phyloP scores from a whole-genome alignment of 2,113 vertebrate species.

The Pardalotus punctatus region DNA sequence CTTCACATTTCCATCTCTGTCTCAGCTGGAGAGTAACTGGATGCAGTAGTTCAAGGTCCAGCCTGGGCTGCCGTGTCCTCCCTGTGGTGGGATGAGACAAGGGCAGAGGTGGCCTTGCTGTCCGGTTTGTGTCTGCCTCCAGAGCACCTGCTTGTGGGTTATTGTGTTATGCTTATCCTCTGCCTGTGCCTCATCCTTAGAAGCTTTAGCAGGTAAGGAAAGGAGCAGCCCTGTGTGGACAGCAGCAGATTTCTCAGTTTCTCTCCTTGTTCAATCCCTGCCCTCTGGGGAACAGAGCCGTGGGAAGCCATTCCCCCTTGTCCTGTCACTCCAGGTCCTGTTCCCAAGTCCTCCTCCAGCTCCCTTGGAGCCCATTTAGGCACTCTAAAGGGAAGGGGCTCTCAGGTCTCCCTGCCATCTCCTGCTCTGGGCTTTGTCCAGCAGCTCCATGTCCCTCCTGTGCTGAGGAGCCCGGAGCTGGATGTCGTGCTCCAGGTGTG shows the following conservation, averaged over 20 bases:
- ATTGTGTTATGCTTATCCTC: neutral
- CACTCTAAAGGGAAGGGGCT: neutral
- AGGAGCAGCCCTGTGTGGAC: neutral
- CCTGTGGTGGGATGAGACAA: neutral
- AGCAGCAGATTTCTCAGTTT: neutral
- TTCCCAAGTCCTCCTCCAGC: neutral
- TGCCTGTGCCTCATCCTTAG: neutral
- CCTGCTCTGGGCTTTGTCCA: neutral
- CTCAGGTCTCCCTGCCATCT: neutral
- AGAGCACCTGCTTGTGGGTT: neutral
- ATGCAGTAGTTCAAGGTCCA: neutral
- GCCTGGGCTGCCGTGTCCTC: accelerated
- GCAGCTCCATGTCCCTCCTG: neutral
- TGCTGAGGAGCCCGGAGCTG: neutral
- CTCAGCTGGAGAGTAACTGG: neutral
- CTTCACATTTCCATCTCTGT: neutral
- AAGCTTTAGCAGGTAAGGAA: neutral
- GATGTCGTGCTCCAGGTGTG: too few species aligned
- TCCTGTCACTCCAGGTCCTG: neutral
- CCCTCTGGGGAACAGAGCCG: neutral
- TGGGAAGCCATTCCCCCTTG: neutral
- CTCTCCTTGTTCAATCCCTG: neutral
- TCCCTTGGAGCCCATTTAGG: neutral
- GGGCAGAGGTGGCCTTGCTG: neutral
- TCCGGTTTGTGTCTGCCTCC: neutral